Conservation (phyloP, 2,797 vertebrate genomes). For the Coccyzus lansbergi region DNA sequence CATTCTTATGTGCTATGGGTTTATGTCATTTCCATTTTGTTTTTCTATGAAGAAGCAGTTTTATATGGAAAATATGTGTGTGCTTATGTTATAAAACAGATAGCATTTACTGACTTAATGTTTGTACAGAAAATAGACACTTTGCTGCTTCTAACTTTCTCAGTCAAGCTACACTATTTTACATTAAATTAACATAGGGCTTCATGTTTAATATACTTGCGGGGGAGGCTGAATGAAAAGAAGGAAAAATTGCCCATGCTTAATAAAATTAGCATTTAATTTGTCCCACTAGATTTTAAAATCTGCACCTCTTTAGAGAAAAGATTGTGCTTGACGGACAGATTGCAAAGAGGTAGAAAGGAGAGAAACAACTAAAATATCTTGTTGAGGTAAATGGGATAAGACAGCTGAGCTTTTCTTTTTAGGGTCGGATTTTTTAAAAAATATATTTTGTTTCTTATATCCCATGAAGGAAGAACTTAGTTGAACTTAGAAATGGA, state of each 20-base stretch:
- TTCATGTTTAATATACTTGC: constrained; percentile 53
- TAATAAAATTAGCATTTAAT: constrained; percentile 62
- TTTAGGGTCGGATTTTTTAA: background rate
- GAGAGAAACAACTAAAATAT: background rate
- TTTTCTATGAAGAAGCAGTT: background rate
- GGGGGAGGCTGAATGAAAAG: constrained; percentile 39
- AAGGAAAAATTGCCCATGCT: constrained; percentile 38
- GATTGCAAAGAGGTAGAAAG: background rate
- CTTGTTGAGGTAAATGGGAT: background rate
- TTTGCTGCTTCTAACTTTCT: constrained; percentile 15
- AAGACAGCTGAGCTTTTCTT: background rate
- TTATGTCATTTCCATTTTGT: background rate
- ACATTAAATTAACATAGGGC: constrained; percentile 40
- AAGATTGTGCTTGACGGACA: constrained; percentile 40
- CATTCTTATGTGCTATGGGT: background rate
- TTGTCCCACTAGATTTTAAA: constrained; percentile 39
- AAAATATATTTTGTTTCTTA: background rate
- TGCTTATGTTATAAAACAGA: constrained; percentile 12
- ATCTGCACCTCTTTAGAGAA: constrained; percentile 43
- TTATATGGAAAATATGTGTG: background rate
- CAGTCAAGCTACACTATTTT: constrained; percentile 20
- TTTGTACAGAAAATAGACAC: constrained; percentile 15
- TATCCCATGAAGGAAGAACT: background rate
- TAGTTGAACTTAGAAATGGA: background rate
- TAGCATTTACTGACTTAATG: constrained; percentile 4